Conservation (phyloP, 2,888 invertebrate species). For the Cerastis rubricosa region DNA sequence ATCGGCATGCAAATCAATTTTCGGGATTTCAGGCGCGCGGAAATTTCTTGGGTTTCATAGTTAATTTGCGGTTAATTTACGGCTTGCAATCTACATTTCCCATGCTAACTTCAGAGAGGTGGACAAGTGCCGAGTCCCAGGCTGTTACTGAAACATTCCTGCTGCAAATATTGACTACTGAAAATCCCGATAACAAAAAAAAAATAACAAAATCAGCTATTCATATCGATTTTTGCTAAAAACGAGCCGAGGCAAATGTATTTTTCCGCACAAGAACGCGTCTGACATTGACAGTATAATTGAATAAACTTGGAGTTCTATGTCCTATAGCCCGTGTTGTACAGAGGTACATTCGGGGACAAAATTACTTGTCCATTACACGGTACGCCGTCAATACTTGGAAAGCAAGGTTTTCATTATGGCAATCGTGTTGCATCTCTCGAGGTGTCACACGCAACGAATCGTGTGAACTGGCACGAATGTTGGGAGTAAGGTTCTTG, state of each 20-base stretch:
- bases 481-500: slow-evolving; percentile 59
- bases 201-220: not conserved
- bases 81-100: too few species aligned
- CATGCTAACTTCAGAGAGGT: too few species aligned
- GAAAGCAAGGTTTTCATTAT: slow-evolving; percentile 60
- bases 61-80: too few species aligned
- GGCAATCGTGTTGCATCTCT: slow-evolving; percentile 58
- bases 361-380: slow-evolving; percentile 49
- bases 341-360: slow-evolving; percentile 21
- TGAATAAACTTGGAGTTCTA: slow-evolving; percentile 22
- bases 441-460: slow-evolving; percentile 62
- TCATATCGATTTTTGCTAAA: not conserved
- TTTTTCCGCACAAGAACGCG: slow-evolving; percentile 20
- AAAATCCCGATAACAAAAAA: not conserved
- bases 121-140: not conserved
- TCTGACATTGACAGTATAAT: slow-evolving; percentile 32
- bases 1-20: too few species aligned
- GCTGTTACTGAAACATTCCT: not conserved
- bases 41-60: too few species aligned
- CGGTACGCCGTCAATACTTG: slow-evolving; percentile 33
- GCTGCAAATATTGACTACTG: not conserved
- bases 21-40: too few species aligned
- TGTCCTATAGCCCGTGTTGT: not conserved
- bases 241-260: not conserved
- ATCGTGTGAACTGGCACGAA: slow-evolving; percentile 70